Percentiles rank a stretch among this genome's conserved stretches.
phyloP scores from a whole-genome alignment of 2,888 invertebrate species.

The Xanthia togata region DNA sequence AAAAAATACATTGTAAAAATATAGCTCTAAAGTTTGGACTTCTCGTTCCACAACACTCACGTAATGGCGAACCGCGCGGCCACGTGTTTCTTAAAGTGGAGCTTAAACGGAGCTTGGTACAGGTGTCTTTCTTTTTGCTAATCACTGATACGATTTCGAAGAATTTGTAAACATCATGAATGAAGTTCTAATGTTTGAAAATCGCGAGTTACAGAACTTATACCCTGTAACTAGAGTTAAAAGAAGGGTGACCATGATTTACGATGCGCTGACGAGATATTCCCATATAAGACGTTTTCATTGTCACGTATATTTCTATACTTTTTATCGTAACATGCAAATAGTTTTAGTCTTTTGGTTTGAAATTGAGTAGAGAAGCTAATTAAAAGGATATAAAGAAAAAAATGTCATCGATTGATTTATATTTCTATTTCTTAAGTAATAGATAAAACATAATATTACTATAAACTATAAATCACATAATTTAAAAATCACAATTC shows the following conservation, averaged over 20 bases:
- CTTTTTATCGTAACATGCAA: constrained; percentile 43
- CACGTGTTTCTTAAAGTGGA: constrained; percentile 37
- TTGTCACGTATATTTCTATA: constrained; percentile 38
- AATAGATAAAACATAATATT: constrained; percentile 44
- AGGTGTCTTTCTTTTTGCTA: constrained; percentile 39
- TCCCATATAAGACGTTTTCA: constrained; percentile 26
- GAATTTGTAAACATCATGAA: constrained; percentile 24
- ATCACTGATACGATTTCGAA: constrained; percentile 32
- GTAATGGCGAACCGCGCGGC: constrained; percentile 37
- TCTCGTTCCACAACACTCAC: constrained; percentile 39
- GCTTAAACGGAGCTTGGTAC: constrained; percentile 37
- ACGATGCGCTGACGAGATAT: constrained; percentile 30
- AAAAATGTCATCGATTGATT: constrained; percentile 43
- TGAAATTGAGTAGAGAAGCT: constrained; percentile 43
- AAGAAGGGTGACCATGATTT: constrained; percentile 28
- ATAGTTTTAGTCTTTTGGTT: constrained; percentile 43
- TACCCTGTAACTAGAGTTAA: constrained; percentile 24
- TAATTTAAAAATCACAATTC: constrained; percentile 45
- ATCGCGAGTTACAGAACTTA: constrained; percentile 25
- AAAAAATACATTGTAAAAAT: constrained; percentile 11
- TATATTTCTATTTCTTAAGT: constrained; percentile 19
- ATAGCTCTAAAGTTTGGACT: constrained; percentile 37
- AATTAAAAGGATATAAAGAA: constrained; percentile 43
- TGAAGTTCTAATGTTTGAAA: constrained; percentile 19
- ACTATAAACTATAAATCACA: constrained; percentile 47